These are phyloP conservation scores for Lymantria monacha DNA, from an alignment of 2,888 invertebrate species.

Conservation along the genomic window DNA sequence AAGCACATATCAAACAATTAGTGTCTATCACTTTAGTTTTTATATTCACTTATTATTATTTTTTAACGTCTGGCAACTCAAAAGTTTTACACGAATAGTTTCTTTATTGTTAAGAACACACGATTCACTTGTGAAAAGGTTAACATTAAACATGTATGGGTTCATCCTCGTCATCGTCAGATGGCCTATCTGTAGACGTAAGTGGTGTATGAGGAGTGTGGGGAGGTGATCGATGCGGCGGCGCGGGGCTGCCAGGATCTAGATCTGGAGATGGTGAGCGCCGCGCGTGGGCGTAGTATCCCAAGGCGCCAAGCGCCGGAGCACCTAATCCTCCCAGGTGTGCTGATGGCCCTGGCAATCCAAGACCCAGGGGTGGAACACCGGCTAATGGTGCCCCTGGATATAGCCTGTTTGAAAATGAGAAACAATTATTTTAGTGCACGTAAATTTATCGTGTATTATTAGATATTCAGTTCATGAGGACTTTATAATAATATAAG, in stretches of 20 bases:
- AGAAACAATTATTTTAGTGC: neutral
- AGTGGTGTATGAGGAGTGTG: conserved; percentile 52
- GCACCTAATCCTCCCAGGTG: conserved; percentile 86
- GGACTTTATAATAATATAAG: neutral
- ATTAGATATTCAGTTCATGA: neutral
- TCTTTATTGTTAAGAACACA: conserved; percentile 3
- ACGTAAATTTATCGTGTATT: neutral
- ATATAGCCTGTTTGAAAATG: conserved; percentile 71
- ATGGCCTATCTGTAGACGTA: conserved; percentile 64
- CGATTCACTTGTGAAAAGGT: conserved; percentile 8
- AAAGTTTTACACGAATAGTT: neutral
- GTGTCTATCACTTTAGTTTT: conserved; percentile 13
- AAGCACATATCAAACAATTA: conserved; percentile 25
- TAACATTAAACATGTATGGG: conserved; percentile 82
- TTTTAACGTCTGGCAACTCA: neutral
- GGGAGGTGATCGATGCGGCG: conserved; percentile 72
- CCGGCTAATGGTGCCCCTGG: conserved; percentile 83
- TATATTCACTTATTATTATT: neutral
- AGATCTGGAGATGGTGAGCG: conserved; percentile 79
- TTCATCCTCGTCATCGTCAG: conserved; percentile 83
- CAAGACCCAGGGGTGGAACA: conserved; percentile 81
- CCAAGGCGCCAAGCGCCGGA: conserved; percentile 83
- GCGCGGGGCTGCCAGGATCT: conserved; percentile 83
- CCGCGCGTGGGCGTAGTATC: conserved; percentile 76
- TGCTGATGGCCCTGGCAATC: conserved; percentile 86